phyloP scores from a whole-genome alignment of 2,113 vertebrate genomes.

The Hystrix brachyura region DNA sequence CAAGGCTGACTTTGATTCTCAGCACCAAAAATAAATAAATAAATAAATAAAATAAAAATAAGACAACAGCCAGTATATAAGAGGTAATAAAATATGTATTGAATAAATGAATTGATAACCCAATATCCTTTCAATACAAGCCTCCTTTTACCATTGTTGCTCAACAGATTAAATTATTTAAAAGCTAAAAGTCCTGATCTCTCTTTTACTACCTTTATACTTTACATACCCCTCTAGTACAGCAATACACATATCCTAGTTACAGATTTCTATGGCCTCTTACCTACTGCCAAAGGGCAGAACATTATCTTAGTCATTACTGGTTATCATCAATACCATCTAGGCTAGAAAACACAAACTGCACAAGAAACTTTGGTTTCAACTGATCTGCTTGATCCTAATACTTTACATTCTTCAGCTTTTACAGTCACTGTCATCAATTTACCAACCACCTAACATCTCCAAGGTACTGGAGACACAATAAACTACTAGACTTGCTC shows the following conservation, averaged over 20 bases:
- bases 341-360: conserved; percentile 46
- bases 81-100: not conserved
- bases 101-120: conserved; percentile 3
- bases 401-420: not conserved
- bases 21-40: no score
- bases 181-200: not conserved
- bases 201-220: not conserved
- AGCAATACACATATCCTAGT: not conserved
- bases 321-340: not conserved
- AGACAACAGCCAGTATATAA: not conserved
- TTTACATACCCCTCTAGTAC: not conserved
- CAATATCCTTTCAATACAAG: not conserved
- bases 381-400: not conserved
- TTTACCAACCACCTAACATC: not conserved
- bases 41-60: not conserved
- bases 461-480: not conserved
- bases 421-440: conserved; percentile 17
- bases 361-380: conserved; percentile 14
- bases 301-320: not conserved
- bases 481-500: not conserved
- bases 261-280: not conserved
- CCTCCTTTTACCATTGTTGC: not conserved
- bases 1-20: no score
- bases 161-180: conserved; percentile 20
- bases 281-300: not conserved